Percentiles rank a stretch among this genome's conserved stretches.
These are phyloP conservation scores for Parotocinclus haroldoi DNA, from an alignment of 2,797 vertebrate species.

Conservation along the genomic window DNA sequence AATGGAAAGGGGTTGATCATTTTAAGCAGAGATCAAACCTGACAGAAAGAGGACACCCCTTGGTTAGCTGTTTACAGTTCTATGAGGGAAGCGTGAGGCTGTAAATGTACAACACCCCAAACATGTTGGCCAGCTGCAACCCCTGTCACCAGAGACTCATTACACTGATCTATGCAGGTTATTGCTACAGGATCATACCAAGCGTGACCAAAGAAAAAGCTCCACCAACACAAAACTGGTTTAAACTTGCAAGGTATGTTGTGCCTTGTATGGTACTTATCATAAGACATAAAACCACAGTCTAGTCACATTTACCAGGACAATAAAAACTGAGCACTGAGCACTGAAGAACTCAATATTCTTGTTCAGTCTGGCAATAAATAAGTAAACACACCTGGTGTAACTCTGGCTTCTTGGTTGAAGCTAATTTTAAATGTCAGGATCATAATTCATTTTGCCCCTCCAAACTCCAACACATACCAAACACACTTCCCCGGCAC, in stretches of 20 bases:
- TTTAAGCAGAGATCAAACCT: neutral
- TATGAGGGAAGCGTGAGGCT: neutral
- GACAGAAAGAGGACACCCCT: neutral
- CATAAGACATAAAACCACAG: too few relatives aligned
- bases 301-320: too few relatives aligned
- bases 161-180: conserved; percentile 17
- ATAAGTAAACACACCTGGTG: too few relatives aligned
- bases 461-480: too few relatives aligned
- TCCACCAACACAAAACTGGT: neutral
- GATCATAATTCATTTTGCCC: too few relatives aligned
- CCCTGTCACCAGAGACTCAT: conserved; percentile 10
- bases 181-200: conserved; percentile 20
- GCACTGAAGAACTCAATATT: too few relatives aligned
- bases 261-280: too few relatives aligned
- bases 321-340: too few relatives aligned
- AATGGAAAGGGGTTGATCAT: neutral
- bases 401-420: too few relatives aligned
- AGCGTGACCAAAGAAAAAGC: neutral
- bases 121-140: conserved; percentile 15
- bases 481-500: neutral
- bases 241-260: too few relatives aligned
- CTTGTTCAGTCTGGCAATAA: too few relatives aligned
- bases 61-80: conserved; percentile 2
- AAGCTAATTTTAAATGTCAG: too few relatives aligned
- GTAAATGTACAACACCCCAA: conserved; percentile 27